phyloP scores from a whole-genome alignment of 2,113 vertebrate species.

The Jaculus jaculus region DNA sequence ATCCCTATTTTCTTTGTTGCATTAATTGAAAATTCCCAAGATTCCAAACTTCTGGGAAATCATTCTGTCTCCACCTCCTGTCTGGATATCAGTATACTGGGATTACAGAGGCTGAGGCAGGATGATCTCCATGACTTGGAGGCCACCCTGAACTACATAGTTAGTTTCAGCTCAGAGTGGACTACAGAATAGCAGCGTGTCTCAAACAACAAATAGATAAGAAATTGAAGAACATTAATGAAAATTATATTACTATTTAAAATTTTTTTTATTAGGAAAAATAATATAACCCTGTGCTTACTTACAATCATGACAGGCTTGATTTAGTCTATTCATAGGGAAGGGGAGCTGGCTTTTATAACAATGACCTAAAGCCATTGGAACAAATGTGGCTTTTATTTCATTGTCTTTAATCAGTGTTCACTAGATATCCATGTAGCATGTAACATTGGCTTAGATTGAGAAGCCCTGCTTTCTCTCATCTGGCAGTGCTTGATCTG shows the following conservation, averaged over 20 bases:
- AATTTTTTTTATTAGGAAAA: background rate
- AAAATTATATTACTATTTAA: background rate
- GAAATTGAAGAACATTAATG: background rate
- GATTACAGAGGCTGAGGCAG: too few species aligned
- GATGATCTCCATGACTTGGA: too few species aligned
- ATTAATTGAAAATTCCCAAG: too few species aligned
- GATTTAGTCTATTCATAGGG: background rate
- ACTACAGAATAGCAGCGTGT: too few species aligned
- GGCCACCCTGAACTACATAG: too few species aligned
- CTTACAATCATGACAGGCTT: background rate
- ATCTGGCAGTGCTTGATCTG: background rate
- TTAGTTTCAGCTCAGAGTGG: background rate
- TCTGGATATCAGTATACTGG: too few species aligned
- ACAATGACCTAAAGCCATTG: background rate
- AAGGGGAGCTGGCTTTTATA: background rate
- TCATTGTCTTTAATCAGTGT: background rate
- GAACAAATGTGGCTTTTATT: background rate
- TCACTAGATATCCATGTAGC: background rate
- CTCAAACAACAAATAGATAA: too few species aligned
- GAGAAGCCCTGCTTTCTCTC: background rate
- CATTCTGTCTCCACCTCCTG: too few species aligned
- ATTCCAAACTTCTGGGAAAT: too few species aligned
- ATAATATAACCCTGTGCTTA: background rate
- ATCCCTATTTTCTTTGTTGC: too few species aligned
- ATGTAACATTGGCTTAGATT: background rate